Base-by-base conservation (phyloP, 2,113 vertebrate species). In the Mastomys coucha region DNA sequence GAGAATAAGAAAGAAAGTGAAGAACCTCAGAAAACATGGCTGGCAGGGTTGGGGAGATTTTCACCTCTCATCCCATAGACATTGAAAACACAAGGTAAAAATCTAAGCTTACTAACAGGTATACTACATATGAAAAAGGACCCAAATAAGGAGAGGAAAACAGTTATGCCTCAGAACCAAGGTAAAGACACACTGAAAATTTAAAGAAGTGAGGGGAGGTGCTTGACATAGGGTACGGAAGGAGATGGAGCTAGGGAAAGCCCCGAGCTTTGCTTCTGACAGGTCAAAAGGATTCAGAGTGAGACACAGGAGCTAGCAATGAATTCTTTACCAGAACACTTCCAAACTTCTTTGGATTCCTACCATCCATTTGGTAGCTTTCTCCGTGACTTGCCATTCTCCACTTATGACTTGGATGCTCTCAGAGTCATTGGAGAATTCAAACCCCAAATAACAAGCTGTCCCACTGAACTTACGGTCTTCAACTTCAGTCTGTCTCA, bases 341-440 rank as follows among this genome's bases (percentile, higher is more conserved):
- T 89, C 78, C 67, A 58, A n/a, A 58, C 31, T 20, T n/a, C 42
- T 76, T 24, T 91, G 22, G 49, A 67, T 42, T 69, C 11, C 33
- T 70, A 84, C 22, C 9, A 51, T 19, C 31, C 65, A 4, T 60
- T 60, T 88, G 16, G 9, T 16, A 31, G 39, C 63, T 75, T 78
- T 24, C 20, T 24, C 4, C 56, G 2, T n/a, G 7, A 49, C 11
- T 53, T 90, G 84, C 42, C 56, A 93, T 45, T 53, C 1, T 51
- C 70, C 84, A 80, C 14, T 77, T 93, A 51, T 67, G 33, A 87
- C 89, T 36, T 39, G 3, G 1, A 85, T 93, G 53, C 82, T 95
- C 84, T 88, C 36, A 93, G 81, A 92, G 65, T 77, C 84, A 85
- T 2, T 93, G 73, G 42, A 39, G 73, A 95, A 93, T 78, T 82